Evolutionary conservation across 1,140 invertebrate genomes (phyloP).

Genomic region (Plectus sambesii): DNA sequence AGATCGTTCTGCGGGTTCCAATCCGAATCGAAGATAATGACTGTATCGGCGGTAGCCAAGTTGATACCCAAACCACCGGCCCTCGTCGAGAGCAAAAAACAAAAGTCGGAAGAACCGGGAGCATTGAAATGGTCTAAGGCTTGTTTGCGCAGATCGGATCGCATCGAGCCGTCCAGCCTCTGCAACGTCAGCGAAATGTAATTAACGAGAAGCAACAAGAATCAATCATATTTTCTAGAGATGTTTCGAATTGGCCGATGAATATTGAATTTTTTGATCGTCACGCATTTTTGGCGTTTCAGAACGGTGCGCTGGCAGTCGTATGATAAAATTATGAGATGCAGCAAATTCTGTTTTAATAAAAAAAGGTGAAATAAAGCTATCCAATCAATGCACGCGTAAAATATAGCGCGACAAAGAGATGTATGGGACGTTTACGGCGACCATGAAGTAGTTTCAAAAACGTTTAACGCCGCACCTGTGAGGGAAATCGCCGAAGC

Average conservation of each 20-base stretch:
- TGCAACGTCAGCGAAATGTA: conserved; percentile 44
- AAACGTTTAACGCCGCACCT: conserved; percentile 27
- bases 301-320: no score
- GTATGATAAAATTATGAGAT: no score
- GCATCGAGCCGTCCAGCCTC: conserved; percentile 82
- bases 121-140: conserved; percentile 88
- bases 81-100: conserved; percentile 87
- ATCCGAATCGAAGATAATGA: conserved; percentile 99
- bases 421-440: no score
- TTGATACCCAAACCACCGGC: conserved; percentile 96
- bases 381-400: conserved; percentile 1
- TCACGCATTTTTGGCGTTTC: no score
- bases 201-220: background rate
- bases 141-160: conserved; percentile 67
- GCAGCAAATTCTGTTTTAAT: no score
- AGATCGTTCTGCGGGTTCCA: conserved; percentile 99
- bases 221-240: no score
- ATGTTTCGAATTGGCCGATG: no score
- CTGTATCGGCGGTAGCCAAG: conserved; percentile 96
- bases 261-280: background rate
- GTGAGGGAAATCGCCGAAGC: conserved; percentile 77
- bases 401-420: conserved; percentile 4
- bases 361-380: no score
- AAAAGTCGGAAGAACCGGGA: conserved; percentile 64
- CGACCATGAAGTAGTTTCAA: no score